Base-by-base conservation (phyloP, 2,797 vertebrate species). In the Pangasius mekongensis region DNA sequence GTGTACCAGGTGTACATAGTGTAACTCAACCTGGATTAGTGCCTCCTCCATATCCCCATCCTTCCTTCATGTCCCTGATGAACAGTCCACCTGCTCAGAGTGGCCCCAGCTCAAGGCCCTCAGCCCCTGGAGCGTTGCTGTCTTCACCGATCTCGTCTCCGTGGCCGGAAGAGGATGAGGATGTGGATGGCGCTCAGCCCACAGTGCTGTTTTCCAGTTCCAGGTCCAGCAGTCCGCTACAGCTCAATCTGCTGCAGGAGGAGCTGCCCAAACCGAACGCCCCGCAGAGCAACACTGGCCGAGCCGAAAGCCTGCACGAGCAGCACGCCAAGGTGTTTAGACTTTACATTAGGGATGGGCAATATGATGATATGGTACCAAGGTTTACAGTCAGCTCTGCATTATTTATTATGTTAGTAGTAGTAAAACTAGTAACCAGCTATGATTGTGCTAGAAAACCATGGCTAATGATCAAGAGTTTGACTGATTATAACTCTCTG, bases 241-340 rank as follows among this genome's bases (percentile, higher is more conserved):
- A 98, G 93, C 94, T 98, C 69, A 96, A 97, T 91, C 92, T 98
- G 85, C 96, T 98, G 91, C 97, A 96, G 87, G 97, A 98, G 84
- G 97, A 98, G 76, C 89, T 96, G 89, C 97, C 97, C 81, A 95
- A 94, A 62, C 92, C 92, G 0, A 93, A 91, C 9, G 95, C 96
- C 43, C 90, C 94, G n/a, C 94, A 92, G 66, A 22, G 92, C 88
- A 93, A 90, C 90, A 91, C 89, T 0, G 92, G 0, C 3, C 92
- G 89, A 88, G 49, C 93, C 0, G 94, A 95, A 86, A 95, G 92
- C 92, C 93, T 94, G 78, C 94, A 93, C 0, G 92, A 95, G 87
- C 91, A 93, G 82, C 93, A 89, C 36, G 18, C 20, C 76, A 94
- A 91, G 49, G 90, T 93, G 93, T 95, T 95, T 83, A 94, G 93